phyloP scores from a whole-genome alignment of 2,888 invertebrate species.

The Drosophila pegasa region DNA sequence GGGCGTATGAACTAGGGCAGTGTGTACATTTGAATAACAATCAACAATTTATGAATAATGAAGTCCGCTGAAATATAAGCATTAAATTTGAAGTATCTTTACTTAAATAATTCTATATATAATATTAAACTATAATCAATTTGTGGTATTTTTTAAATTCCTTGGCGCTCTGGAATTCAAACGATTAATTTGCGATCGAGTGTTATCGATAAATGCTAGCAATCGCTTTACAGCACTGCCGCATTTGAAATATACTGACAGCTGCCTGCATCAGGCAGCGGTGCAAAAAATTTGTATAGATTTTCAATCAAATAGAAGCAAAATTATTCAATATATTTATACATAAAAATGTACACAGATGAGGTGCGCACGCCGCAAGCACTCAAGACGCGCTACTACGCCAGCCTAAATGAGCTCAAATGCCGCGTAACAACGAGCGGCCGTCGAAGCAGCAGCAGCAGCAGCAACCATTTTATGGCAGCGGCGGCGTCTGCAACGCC shows the following conservation, averaged over 20 bases:
- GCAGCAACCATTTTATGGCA: slow-evolving; percentile 29
- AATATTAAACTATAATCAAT: too few relatives aligned
- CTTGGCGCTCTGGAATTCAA: background rate
- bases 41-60: background rate
- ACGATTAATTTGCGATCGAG: background rate
- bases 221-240: slow-evolving; percentile 30
- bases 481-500: slow-evolving; percentile 53
- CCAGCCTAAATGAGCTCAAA: slow-evolving; percentile 55
- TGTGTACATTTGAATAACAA: slow-evolving; percentile 5
- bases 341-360: slow-evolving; percentile 58
- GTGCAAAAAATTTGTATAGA: slow-evolving; percentile 14
- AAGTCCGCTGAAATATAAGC: background rate
- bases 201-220: slow-evolving; percentile 21
- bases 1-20: slow-evolving; percentile 19
- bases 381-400: slow-evolving; percentile 50
- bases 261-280: slow-evolving; percentile 47
- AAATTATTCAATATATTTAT: slow-evolving; percentile 23
- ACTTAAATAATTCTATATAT: background rate
- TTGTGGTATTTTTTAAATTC: background rate
- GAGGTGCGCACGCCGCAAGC: slow-evolving; percentile 65
- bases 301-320: slow-evolving; percentile 8
- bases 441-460: slow-evolving; percentile 41
- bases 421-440: slow-evolving; percentile 47
- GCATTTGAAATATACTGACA: slow-evolving; percentile 55
- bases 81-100: too few relatives aligned